Evolutionary conservation across 2,113 vertebrate species (phyloP), one percentile per base, ranked within the genome.

Genomic region (Polypterus senegalus): DNA sequence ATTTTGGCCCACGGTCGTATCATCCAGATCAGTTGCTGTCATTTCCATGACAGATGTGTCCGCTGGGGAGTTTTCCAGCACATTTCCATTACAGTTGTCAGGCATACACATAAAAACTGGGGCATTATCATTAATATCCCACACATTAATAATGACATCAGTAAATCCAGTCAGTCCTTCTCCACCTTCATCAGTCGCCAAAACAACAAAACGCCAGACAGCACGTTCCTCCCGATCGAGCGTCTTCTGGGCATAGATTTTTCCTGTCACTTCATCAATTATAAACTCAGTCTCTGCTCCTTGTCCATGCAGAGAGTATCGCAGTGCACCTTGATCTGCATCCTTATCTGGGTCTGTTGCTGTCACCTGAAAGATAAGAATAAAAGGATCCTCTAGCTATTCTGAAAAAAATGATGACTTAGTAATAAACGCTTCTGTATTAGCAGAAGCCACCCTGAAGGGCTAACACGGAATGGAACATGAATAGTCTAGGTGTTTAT

Each of bases 121-220:
- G 0, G 84, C 82, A 0, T 90, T 93, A 77, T 93, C 91, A 7
- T 93, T 94, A 66, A 94, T 86, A 70, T 92, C 92, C 88, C 87
- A 88, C 47, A 93, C 89, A 0, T 86, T 91, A 69, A 94, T 93
- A 70, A 93, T 90, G 64, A 93, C 83, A 46, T 94, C 92, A 1
- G 89, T 90, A 80, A 94, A 94, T 44, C 92, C 92, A 0, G 89
- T 93, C 8, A 93, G 85, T n/a, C 91, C 91, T 70, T 91, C 91
- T 9, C 91, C 92, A 0, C 82, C 85, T 63, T 92, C 91, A 48
- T 94, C 92, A 0, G 91, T 93, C 47, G 90, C 90, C 74, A 93
- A 54, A 2, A 91, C 88, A 5, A 93, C 88, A 54, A 92, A 93
- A n/a, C 89, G 86, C 91, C 91, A 93, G 4, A 90, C 81, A 0